Evolutionary conservation across 2,888 invertebrate genomes (phyloP), one percentile per base, ranked within the genome.

Genomic region (Brenthis hecate): DNA sequence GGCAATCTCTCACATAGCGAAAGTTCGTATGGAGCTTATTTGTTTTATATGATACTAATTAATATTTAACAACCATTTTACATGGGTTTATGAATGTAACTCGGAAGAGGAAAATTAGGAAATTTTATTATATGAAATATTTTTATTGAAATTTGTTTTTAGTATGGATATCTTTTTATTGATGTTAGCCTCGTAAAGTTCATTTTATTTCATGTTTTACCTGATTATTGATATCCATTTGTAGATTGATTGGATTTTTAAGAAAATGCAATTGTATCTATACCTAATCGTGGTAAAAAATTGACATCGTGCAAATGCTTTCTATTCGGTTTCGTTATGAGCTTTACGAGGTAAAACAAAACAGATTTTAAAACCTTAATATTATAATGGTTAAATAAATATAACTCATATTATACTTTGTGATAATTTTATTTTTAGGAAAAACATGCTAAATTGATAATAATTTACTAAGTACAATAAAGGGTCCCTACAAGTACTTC

Each of bases 1-100:
- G 95, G 95, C 93, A 94, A 76, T 86, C 87, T 50, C 80, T 88
- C 3, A 82, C 87, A n/a, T 89, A 86, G 80, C 77, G 43, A 65
- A 47, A 56, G 58, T 53, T 6, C 13, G 56, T 3, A 8, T 14
- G 16, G 32, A n/a, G 65, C 13, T 70, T 54, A 11, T 43, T 56
- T 28, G 28, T 28, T 28, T 28, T 28, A 3, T 28, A 28, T 28
- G 23, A 28, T 28, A n/a, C n/a, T n/a, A n/a, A n/a, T n/a, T n/a
- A n/a, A n/a, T 55, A 48, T 57, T 68, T n/a, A 28, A 50, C 28
- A 50, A 60, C 3, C 6, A 48, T 28, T 28, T 60, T 60, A 48
- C 50, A n/a, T 58, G 23, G 14, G 14, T 47, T 60, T n/a, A 6
- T 47, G 28, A n/a, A 50, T 60, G 50, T 28, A 48, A 23, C 28